Evolutionary conservation across 2,888 invertebrate species (phyloP).

Genomic region (Habroteleia sp.): DNA sequence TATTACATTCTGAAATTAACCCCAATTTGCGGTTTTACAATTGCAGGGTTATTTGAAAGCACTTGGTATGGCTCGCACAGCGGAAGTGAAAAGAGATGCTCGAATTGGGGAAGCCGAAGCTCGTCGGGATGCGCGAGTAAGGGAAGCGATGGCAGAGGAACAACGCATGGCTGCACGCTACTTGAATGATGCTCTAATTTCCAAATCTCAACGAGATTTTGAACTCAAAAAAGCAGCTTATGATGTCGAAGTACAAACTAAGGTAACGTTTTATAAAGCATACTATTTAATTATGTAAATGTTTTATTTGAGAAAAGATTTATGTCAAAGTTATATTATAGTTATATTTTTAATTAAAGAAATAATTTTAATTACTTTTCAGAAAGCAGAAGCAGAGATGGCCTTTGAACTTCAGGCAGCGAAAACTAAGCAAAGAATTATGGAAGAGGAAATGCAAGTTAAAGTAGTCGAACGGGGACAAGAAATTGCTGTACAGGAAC

Average conservation of each 20-base stretch:
- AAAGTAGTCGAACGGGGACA: constrained; percentile 94
- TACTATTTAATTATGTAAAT: constrained; percentile 11
- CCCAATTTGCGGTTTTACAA: constrained; percentile 7
- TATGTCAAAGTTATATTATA: no score
- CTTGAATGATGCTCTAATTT: constrained; percentile 97
- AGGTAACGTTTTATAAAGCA: no score
- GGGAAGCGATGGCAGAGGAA: constrained; percentile 97
- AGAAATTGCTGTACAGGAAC: constrained; percentile 97
- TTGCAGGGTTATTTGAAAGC: constrained; percentile 94
- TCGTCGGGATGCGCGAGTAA: constrained; percentile 93
- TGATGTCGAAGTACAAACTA: constrained; percentile 97
- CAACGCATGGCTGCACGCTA: constrained; percentile 97
- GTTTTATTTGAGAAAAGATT: no score
- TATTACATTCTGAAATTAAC: neutral
- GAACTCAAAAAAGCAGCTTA: constrained; percentile 98
- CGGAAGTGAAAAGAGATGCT: constrained; percentile 97
- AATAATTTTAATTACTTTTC: constrained; percentile 3
- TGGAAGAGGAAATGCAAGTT: constrained; percentile 99
- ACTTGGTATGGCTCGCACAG: constrained; percentile 96
- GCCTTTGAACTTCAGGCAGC: constrained; percentile 96
- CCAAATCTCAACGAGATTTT: constrained; percentile 97
- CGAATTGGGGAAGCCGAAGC: constrained; percentile 99
- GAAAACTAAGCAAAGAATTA: constrained; percentile 96
- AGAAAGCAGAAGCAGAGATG: constrained; percentile 95
- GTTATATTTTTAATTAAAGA: neutral